Percentiles rank a stretch among this genome's conserved stretches.
phyloP scores from a whole-genome alignment of 1,140 invertebrate genomes.

The Drosophila melanogaster region Release_6_plus_ISO1_MT NC_004354.4:19013001-19013500 shows the following conservation, averaged over 20 bases:
- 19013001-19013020: conserved; percentile 79
- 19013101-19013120: conserved; percentile 9
- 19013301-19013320: conserved; percentile 80
- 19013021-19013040: conserved; percentile 73
- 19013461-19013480: neutral
- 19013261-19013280: conserved; percentile 18
- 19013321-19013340: conserved; percentile 83
- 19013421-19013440: neutral
- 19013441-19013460: neutral
- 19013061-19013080: no score
- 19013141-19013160: conserved; percentile 72
- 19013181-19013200: conserved; percentile 70
- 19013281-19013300: conserved; percentile 36
- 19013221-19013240: conserved; percentile 10
- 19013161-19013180: conserved; percentile 71
- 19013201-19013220: conserved; percentile 29
- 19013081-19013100: conserved; percentile 5
- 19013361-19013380: conserved; percentile 78
- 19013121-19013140: conserved; percentile 24
- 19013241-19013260: conserved; percentile 3
- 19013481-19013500: neutral
- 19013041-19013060: conserved; percentile 14
- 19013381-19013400: conserved; percentile 83
- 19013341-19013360: conserved; percentile 84
- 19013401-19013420: conserved; percentile 37